Evolutionary conservation across 2,888 invertebrate genomes (phyloP).

Genomic region (Pegoplata infirma): DNA sequence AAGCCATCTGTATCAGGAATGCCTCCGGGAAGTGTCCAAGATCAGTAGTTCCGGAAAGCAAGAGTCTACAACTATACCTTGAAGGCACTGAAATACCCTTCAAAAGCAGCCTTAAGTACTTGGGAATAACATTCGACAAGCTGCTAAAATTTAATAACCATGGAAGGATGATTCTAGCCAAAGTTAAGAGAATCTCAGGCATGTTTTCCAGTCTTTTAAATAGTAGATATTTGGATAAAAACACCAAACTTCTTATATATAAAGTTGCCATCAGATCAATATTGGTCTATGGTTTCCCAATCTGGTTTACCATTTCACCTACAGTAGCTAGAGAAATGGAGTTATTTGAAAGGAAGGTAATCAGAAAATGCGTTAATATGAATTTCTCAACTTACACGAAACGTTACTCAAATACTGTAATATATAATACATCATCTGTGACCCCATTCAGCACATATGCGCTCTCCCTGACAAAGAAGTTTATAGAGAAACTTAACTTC

Average conservation of each 20-base stretch:
- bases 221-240: not conserved
- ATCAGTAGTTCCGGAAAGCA: slow-evolving; percentile 3
- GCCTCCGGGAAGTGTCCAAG: not conserved
- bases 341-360: not conserved
- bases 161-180: not conserved
- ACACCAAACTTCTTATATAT: not conserved
- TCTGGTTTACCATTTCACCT: slow-evolving; percentile 31
- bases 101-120: not conserved
- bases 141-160: not conserved
- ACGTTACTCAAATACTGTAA: slow-evolving; percentile 1
- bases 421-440: not conserved
- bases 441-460: not conserved
- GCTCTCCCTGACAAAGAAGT: not conserved
- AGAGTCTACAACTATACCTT: not conserved
- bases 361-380: slow-evolving; percentile 4
- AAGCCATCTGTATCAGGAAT: too few species aligned
- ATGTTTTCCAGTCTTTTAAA: slow-evolving; percentile 7
- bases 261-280: slow-evolving; percentile 12
- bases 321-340: slow-evolving; percentile 8
- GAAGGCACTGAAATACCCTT: slow-evolving; percentile 12
- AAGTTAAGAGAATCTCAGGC: not conserved
- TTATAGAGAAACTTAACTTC: not conserved
- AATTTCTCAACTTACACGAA: not conserved
- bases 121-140: not conserved
- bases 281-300: slow-evolving; percentile 8